Base-by-base conservation (phyloP, 2,888 invertebrate genomes). In the Caenorhabditis becei region DNA sequence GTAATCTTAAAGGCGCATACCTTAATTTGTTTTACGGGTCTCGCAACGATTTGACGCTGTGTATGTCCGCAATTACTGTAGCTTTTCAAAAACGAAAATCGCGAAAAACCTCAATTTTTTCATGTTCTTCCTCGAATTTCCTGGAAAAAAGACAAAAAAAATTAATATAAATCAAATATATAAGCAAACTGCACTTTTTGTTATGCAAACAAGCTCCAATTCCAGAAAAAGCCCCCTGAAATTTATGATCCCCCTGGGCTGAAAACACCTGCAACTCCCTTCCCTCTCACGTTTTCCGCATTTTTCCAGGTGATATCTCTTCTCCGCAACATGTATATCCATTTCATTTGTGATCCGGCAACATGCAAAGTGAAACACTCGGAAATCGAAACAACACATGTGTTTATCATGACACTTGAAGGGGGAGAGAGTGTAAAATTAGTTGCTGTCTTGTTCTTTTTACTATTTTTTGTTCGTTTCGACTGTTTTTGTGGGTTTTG, bases 331-430 rank as follows among this genome's bases (percentile, higher is more conserved):
- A n/a, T n/a, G n/a, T n/a, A n/a, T 26, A 10, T 26, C 26, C 14
- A 54, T 11, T 54, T 54, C 26, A 7, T 14, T 26, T 26, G 11
- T 16, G 14, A 16, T 54, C 24, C 26, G 26, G 23, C 51, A 51
- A 51, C 28, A 23, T 35, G 35, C 35, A 10, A 35, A 35, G 10
- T 10, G 10, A 62, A n/a, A n/a, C n/a, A n/a, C n/a, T n/a, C n/a
- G n/a, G n/a, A n/a, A 62, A 62, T 51, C 16, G 67, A 67, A 44
- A 58, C 44, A 67, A 67, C 56, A 67, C 67, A 67, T 67, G 67
- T 67, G 67, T 58, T 67, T 67, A 58, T 67, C 65, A 66, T 66
- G 28, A 63, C 23, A 35, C 23, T 24, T 41, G 41, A 16, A 65
- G 37, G 23, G 35, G 35, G 16, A 26, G 16, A 49, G 20, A 41